Evolutionary conservation across 2,888 invertebrate genomes (phyloP).

Genomic region (Mimumesa dahlbomi): DNA sequence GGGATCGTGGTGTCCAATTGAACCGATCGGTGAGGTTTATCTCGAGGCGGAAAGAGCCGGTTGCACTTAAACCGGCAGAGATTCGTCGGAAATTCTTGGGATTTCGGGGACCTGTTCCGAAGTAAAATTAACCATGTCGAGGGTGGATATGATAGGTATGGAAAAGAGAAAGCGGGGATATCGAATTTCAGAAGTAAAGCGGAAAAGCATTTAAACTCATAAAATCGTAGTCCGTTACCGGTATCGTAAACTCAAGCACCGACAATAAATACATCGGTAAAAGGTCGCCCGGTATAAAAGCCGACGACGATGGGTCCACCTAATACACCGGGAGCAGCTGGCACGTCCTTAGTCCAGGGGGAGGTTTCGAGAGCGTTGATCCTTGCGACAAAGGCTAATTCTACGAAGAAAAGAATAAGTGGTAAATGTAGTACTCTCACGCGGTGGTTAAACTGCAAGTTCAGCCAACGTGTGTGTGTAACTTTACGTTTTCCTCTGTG

Average conservation of each 20-base stretch:
- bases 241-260: constrained; percentile 50
- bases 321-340: constrained; percentile 57
- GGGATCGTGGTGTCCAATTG: constrained; percentile 21
- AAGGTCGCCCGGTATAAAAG: constrained; percentile 50
- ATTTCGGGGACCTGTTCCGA: constrained; percentile 3
- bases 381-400: constrained; percentile 54
- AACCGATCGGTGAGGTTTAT: not conserved
- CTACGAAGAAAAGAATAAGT: constrained; percentile 24
- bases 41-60: not conserved
- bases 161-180: not conserved
- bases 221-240: constrained; percentile 23
- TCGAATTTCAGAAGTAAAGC: constrained; percentile 26
- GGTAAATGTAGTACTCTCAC: not conserved
- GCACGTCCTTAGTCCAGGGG: constrained; percentile 42
- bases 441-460: not conserved
- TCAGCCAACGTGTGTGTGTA: too few species aligned
- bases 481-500: too few species aligned
- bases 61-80: not conserved
- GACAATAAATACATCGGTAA: constrained; percentile 57
- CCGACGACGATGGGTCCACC: constrained; percentile 42
- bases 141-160: not conserved
- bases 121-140: not conserved
- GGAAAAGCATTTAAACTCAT: constrained; percentile 23
- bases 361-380: constrained; percentile 28
- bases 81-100: not conserved